Evolutionary conservation across 2,888 invertebrate species (phyloP).

Genomic region (Andrena marginata): DNA sequence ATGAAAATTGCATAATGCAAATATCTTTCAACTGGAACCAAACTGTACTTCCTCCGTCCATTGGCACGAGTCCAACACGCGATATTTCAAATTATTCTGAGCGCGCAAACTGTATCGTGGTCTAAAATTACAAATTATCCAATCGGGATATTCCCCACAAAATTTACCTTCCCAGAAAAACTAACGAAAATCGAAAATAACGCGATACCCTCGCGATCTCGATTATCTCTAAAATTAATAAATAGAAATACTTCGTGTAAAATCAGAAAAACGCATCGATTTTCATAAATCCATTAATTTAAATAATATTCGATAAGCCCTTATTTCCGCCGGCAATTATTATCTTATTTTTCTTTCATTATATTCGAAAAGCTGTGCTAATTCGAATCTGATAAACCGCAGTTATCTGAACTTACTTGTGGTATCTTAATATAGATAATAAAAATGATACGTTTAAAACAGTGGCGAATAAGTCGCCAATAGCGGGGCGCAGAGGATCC

Average conservation of each 20-base stretch:
- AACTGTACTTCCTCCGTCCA: constrained; percentile 64
- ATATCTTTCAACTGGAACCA: constrained; percentile 55
- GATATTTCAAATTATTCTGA: constrained; percentile 76
- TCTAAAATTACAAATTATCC: constrained; percentile 24
- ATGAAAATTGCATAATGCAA: constrained; percentile 30
- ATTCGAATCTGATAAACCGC: background rate
- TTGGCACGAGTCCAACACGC: constrained; percentile 76
- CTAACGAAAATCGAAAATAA: background rate
- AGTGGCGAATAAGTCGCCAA: background rate
- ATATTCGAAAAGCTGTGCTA: background rate
- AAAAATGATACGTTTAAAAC: constrained; percentile 10
- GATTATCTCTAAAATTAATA: too few species aligned
- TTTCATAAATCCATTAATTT: too few species aligned
- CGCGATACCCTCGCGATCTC: too few species aligned
- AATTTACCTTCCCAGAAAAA: background rate
- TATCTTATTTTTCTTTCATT: background rate
- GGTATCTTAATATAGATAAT: background rate
- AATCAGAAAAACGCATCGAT: too few species aligned
- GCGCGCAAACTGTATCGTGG: constrained; percentile 39
- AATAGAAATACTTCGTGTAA: too few species aligned
- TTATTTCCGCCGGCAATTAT: background rate
- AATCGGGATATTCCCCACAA: background rate
- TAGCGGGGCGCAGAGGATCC: background rate
- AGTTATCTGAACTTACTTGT: background rate
- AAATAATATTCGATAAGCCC: too few species aligned